Base-by-base conservation (phyloP, 2,113 vertebrate species). In the Papio anubis region DNA sequence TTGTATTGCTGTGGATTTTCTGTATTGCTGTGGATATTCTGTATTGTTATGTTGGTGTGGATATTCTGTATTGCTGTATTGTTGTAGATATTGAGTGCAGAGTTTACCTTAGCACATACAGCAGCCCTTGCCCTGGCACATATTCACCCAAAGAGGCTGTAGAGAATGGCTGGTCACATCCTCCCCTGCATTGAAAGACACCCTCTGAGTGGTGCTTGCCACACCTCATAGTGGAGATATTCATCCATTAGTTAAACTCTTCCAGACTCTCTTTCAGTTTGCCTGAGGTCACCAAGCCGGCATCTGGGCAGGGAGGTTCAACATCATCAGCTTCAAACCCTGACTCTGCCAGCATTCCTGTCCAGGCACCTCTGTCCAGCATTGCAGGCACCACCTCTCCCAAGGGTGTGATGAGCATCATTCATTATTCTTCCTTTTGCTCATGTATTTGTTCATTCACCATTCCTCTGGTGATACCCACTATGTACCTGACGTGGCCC, bases 301-400 rank as follows among this genome's bases (percentile, higher is more conserved):
- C 9, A 4, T 20, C 78, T 21, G 10, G 7, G 35, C 0, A 17
- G 25, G 0, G 35, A 80, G 32, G 38, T 68, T 30, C 25, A 20
- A 1, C 61, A 27, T 5, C 20, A 43, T 9, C 16, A 21, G 27
- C 40, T 14, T 30, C 61, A 43, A 13, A 18, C 45, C 6, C 2
- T 5, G 10, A 12, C 25, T 3, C 6, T 3, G 0, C 1, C 27
- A 20, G 25, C 16, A 0, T 11, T 45, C 13, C 8, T 0, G 6
- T 45, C 14, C 12, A 2, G 6, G 23, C 8, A 0, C 59, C 38
- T 4, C 40, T 23, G 43, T 13, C 3, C 27, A n/a, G 55, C 20
- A 0, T 3, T 4, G 14, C 5, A 7, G 25, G 43, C 27, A 5
- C 27, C 0, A 10, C 21, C 3, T 5, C 70, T 14, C 23, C 4